Evolutionary conservation across 2,888 invertebrate species (phyloP), one percentile per base, ranked within the genome.

Genomic region (Erebia epiphron): DNA sequence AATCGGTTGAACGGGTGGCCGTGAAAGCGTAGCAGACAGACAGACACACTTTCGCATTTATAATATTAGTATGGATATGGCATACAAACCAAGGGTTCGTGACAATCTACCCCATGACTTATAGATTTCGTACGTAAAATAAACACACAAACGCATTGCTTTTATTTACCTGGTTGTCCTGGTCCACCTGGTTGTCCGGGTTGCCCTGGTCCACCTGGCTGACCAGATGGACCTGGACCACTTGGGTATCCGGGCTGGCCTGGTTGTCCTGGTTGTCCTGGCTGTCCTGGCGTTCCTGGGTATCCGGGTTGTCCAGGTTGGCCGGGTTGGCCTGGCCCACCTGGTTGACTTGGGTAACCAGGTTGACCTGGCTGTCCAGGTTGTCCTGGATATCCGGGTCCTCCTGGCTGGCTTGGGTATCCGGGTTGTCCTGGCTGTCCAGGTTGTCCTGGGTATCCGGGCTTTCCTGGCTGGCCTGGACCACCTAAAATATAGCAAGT

Each of bases 151-250:
- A n/a, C n/a, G n/a, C n/a, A n/a, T n/a, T n/a, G 75, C 8, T 71
- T 43, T 7, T n/a, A n/a, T n/a, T n/a, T n/a, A n/a, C 77, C 77
- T 13, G 77, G 76, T 4, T 76, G 66, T 9, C 75, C 92, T 49
- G 95, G 95, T 41, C 79, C 89, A 13, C 89, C 93, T 0, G 89
- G 90, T 8, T 91, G 79, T 94, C 62, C 21, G 2, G 62, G 62
- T 0, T 68, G 14, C 1, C 78, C 77, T 50, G 77, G 75, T 21
- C 73, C 73, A 7, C 81, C 70, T 50, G 77, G 75, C 18, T 73
- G 73, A 7, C 81, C 70, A 26, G 83, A 82, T 43, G 56, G 9
- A 49, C 54, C 21, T n/a, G 68, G 68, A 0, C 54, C 8, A 0
- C 71, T 68, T 49, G 62, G 62, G 0, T 62, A 8, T 13, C 63